Evolutionary conservation across 2,113 vertebrate genomes (phyloP), one percentile per base, ranked within the genome.

Genomic region (Neotoma lepida): DNA sequence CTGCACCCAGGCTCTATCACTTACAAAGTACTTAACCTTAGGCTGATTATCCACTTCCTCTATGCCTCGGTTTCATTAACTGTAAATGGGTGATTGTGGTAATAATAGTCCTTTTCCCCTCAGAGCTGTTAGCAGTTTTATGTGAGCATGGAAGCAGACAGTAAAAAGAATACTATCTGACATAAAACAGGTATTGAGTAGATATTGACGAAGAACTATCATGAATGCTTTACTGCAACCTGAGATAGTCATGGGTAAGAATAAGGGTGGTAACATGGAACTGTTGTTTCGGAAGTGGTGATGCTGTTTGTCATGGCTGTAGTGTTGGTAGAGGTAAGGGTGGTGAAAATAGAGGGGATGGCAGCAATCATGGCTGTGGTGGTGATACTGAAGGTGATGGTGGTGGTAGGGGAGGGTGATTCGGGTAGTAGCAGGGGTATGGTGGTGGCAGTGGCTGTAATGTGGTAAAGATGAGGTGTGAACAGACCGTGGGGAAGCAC

Each of bases 51-150:
- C 92, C 46, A 78, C 17, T 54, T 56, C 44, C 15, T 94, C 15
- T 15, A 18, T 73, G 66, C 28, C 39, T 90, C 30, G 26, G 74
- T 80, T 95, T 95, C 56, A 58, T 95, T 49, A 89, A 70, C 89
- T 81, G 2, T 89, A 86, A 94, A 80, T 44, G 73, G 33, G 30
- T 20, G 14, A 56, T 28, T 28, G 66, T 54, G 20, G 77, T n/a
- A 20, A 70, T 49, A 61, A 51, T 41, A 66, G 39, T 33, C 7
- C 44, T n/a, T 18, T 68, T 28, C 22, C 8, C 49, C 10, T 58
- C 39, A 82, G 54, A 71, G 54, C 49, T 88, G 61, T 28, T 89
- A 44, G 86, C 56, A 89, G 61, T 56, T 61, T 89, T 95, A 63
- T 64, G 41, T 86, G 84, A 51, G 46, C 18, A 82, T 17, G 78